Percentiles rank a stretch among this genome's conserved stretches.
Conservation (phyloP, 2,113 vertebrate species). For the Tricholaema leucomelas region DNA sequence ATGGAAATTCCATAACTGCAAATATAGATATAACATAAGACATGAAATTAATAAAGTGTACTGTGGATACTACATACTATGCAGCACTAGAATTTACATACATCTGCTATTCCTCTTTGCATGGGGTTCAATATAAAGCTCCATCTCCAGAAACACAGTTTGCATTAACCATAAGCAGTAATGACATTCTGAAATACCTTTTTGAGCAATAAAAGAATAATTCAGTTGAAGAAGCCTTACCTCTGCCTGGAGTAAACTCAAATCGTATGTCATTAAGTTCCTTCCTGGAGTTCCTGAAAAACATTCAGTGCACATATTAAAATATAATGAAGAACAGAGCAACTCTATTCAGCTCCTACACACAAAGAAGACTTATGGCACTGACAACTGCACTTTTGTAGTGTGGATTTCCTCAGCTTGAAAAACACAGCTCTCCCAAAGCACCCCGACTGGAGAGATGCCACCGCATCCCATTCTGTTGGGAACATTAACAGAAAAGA, state of each 20-base stretch:
- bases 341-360: not conserved
- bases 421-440: not conserved
- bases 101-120: conserved; percentile 10
- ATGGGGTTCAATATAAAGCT: conserved; percentile 12
- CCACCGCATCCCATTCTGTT: not conserved
- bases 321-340: conserved; percentile 46
- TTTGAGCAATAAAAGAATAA: conserved; percentile 63
- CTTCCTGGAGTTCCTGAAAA: conserved; percentile 93
- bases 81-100: not conserved
- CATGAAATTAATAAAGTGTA: not conserved
- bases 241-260: conserved; percentile 97
- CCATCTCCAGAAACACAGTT: conserved; percentile 43
- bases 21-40: not conserved
- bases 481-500: not conserved
- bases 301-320: conserved; percentile 64
- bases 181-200: conserved; percentile 61
- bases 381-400: not conserved
- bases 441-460: not conserved
- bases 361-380: not conserved
- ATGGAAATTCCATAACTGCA: not conserved
- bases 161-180: conserved; percentile 46
- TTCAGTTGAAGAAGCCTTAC: conserved; percentile 77
- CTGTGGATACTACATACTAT: not conserved
- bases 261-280: conserved; percentile 98
- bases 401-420: not conserved